Conservation (phyloP, 2,888 invertebrate species). For the Patella ulyssiponensis region DNA sequence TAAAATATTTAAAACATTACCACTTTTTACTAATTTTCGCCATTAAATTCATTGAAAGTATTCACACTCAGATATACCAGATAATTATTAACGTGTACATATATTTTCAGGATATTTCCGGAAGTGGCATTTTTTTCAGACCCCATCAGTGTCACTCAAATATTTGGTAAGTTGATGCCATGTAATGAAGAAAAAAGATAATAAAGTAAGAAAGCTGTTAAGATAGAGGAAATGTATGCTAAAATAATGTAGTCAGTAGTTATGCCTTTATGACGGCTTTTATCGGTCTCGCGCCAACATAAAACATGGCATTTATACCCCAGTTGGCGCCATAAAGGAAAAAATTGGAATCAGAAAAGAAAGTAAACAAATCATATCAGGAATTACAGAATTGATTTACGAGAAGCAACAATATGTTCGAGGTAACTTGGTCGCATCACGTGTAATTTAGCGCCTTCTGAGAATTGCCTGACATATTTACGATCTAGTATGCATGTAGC, state of each 20-base stretch:
- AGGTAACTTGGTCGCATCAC: conserved; percentile 7
- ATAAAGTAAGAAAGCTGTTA: conserved; percentile 3
- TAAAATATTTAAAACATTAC: too few relatives aligned
- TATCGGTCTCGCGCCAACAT: not conserved
- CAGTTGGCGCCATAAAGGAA: conserved; percentile 11
- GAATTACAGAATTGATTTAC: not conserved
- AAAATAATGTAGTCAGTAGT: not conserved
- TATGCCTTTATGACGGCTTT: conserved; percentile 7
- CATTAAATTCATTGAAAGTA: too few relatives aligned
- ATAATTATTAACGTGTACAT: too few relatives aligned
- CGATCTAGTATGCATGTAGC: too few relatives aligned
- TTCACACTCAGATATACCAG: too few relatives aligned
- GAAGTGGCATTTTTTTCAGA: not conserved
- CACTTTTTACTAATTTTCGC: too few relatives aligned
- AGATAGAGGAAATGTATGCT: not conserved
- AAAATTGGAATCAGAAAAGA: conserved; percentile 7
- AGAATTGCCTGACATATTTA: conserved; percentile 7
- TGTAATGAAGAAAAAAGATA: not conserved
- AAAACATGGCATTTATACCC: conserved; percentile 12
- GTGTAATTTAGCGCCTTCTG: not conserved
- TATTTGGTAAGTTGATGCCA: conserved; percentile 3
- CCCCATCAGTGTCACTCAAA: conserved; percentile 11
- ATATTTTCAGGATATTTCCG: not conserved
- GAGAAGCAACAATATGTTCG: conserved; percentile 2
- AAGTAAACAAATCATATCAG: conserved; percentile 11